phyloP scores from a whole-genome alignment of 2,888 invertebrate genomes.

The Colostygia pectinataria region DNA sequence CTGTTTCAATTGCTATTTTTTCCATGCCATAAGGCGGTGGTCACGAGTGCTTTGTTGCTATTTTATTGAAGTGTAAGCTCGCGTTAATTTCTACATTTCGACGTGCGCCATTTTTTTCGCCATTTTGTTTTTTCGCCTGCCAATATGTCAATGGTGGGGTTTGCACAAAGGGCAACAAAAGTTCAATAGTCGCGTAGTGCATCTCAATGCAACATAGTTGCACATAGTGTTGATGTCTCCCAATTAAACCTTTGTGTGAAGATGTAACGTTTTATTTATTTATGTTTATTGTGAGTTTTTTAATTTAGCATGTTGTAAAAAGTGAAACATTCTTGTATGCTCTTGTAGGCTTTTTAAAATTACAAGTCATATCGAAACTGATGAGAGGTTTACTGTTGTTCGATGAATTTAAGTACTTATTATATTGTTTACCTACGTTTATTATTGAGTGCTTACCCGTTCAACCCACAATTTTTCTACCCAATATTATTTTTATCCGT shows the following conservation, averaged over 20 bases:
- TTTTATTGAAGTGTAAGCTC: constrained; percentile 43
- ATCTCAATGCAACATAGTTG: constrained; percentile 42
- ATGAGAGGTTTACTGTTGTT: background rate
- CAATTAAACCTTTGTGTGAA: constrained; percentile 42
- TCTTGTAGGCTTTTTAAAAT: constrained; percentile 12
- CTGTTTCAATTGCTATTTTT: constrained; percentile 27
- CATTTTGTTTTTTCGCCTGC: constrained; percentile 28
- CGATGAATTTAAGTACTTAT: too few species aligned
- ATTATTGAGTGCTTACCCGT: too few species aligned
- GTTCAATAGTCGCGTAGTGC: constrained; percentile 20
- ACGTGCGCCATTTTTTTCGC: constrained; percentile 21
- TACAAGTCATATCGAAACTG: background rate
- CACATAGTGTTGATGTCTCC: constrained; percentile 46
- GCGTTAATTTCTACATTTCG: constrained; percentile 45
- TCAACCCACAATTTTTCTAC: too few species aligned
- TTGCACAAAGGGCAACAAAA: constrained; percentile 33
- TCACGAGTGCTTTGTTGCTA: constrained; percentile 52
- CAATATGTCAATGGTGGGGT: constrained; percentile 25
- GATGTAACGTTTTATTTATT: constrained; percentile 32
- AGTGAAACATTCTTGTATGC: constrained; percentile 16
- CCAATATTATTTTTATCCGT: too few species aligned
- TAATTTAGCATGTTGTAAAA: constrained; percentile 24
- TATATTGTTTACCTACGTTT: too few species aligned
- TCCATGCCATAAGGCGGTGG: constrained; percentile 54
- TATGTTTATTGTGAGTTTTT: constrained; percentile 11